These are phyloP conservation scores for Drosophila pruinosa DNA, from an alignment of 1,140 invertebrate genomes.

Conservation along the genomic window DNA sequence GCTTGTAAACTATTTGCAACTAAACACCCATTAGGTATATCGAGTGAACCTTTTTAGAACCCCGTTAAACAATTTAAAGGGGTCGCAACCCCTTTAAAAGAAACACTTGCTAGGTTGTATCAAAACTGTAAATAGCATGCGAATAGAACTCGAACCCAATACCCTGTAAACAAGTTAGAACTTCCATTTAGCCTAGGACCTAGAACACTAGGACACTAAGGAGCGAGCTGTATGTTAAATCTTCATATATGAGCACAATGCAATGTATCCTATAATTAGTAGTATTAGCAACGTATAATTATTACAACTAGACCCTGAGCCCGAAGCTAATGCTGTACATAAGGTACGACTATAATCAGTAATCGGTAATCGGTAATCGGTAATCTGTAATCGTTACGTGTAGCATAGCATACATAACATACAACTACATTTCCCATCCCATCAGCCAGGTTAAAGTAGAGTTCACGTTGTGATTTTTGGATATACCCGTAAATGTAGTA, in stretches of 20 bases:
- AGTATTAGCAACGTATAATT: conserved; percentile 53
- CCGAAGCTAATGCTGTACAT: conserved; percentile 33
- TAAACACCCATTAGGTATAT: conserved; percentile 78
- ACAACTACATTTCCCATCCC: background rate
- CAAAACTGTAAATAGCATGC: conserved; percentile 62
- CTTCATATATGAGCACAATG: conserved; percentile 79
- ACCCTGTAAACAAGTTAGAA: conserved; percentile 5
- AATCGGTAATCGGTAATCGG: conserved; percentile 8
- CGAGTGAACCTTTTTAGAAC: conserved; percentile 64
- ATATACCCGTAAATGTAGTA: conserved; percentile 14
- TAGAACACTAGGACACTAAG: conserved; percentile 22
- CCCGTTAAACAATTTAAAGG: conserved; percentile 17
- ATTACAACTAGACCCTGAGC: conserved; percentile 29
- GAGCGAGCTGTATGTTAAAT: conserved; percentile 60
- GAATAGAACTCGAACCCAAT: background rate
- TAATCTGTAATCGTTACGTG: background rate
- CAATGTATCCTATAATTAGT: conserved; percentile 80
- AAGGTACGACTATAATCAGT: conserved; percentile 3
- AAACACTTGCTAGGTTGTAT: conserved; percentile 75
- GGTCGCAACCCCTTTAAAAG: conserved; percentile 36
- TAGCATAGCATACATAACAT: conserved; percentile 14
- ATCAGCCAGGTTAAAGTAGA: conserved; percentile 6
- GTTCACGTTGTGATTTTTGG: conserved; percentile 70
- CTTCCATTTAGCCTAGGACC: background rate
- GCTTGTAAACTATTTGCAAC: conserved; percentile 62